Base-by-base conservation (phyloP, 1,140 invertebrate genomes). In the Drosophila nannoptera region DNA sequence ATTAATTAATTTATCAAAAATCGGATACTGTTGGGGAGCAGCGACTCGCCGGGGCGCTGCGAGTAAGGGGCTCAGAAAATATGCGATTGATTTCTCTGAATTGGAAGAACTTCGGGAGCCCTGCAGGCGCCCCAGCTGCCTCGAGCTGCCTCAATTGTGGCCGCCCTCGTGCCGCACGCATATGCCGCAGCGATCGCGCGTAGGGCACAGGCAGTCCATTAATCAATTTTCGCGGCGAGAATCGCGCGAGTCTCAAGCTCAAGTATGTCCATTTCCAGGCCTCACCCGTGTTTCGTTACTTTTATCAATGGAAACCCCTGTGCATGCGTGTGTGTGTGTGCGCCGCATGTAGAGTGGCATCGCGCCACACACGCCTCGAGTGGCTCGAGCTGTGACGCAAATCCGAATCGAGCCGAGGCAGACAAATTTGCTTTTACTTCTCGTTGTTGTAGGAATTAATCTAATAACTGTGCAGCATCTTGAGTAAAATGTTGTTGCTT, bases 391-490 rank as follows among this genome's bases (percentile, higher is more conserved):
- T 32, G 40, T 43, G 40, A 45, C 40, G 54, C 12, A 45, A 56
- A 33, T 33, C 9, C n/a, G 4, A 5, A 42, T 33, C 6, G 7
- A 14, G 14, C 6, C 4, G n/a, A 43, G 40, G n/a, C 12, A 8
- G 33, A n/a, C 49, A 33, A 50, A 49, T 50, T 50, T 40, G 50
- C 45, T 40, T 40, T 12, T 12, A 50, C 46, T 22, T 22, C 22
- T 22, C 22, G 22, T 22, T 49, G 29, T 16, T 32, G 5, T 33
- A 12, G 38, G 29, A 12, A 58, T 38, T 52, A 53, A 38, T 38
- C 46, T 58, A 46, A 58, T 65, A 65, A 65, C 45, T n/a, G 38
- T 33, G 52, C 2, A 42, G 52, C 56, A 69, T 43, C 53, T 58
- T 65, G 67, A 64, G 61, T 69, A 69, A 64, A 46, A 5, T 31